phyloP scores from a whole-genome alignment of 2,888 invertebrate genomes.

The Netelia melanura region DNA sequence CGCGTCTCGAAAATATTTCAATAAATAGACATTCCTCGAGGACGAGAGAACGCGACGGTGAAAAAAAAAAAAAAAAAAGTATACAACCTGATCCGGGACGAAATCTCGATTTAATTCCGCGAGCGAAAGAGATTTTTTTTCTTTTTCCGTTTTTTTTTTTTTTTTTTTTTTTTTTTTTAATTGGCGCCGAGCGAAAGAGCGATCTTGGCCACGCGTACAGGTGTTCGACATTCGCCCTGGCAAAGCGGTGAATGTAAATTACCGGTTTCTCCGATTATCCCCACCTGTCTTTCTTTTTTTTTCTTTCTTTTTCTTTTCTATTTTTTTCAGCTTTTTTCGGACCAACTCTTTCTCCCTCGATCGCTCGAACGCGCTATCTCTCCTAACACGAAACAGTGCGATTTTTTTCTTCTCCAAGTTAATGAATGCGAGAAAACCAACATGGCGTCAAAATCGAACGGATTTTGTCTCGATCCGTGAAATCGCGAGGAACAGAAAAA shows the following conservation, averaged over 20 bases:
- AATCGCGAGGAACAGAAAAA: no score
- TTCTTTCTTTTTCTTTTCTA: conserved; percentile 60
- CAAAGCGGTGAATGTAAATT: conserved; percentile 75
- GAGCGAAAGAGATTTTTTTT: conserved; percentile 1
- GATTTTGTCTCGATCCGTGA: no score
- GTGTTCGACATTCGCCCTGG: conserved; percentile 73
- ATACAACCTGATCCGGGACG: not conserved
- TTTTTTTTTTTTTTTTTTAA: conserved; percentile 5
- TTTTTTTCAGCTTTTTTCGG: conserved; percentile 11
- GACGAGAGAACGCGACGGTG: not conserved
- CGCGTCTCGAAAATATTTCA: not conserved
- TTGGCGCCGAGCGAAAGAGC: conserved; percentile 41
- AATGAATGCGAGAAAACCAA: no score
- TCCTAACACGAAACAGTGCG: no score
- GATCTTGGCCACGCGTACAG: conserved; percentile 70
- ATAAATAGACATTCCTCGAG: conserved; percentile 11
- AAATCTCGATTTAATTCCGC: not conserved
- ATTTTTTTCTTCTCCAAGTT: no score
- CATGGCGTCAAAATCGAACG: no score
- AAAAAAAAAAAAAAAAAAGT: not conserved
- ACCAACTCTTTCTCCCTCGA: not conserved
- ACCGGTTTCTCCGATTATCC: conserved; percentile 72
- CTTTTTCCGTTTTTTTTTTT: not conserved
- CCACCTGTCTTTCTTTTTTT: conserved; percentile 51
- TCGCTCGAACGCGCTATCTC: no score